These are phyloP conservation scores for Sigmodon hispidus DNA, from an alignment of 2,113 vertebrate species.

Conservation along the genomic window DNA sequence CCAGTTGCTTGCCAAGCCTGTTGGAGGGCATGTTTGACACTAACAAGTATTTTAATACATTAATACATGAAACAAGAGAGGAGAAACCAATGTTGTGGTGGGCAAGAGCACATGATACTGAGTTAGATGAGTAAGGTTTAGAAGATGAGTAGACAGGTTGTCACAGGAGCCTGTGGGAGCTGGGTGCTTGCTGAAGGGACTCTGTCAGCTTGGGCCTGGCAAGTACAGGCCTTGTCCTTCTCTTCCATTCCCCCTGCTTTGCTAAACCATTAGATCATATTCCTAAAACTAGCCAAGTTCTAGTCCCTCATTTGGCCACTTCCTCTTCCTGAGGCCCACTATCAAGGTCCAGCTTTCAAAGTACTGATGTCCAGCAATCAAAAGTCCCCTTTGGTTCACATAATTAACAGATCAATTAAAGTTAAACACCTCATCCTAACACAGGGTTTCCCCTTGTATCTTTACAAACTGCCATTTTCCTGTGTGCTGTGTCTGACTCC, in stretches of 20 bases:
- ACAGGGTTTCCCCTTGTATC: neutral
- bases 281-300: neutral
- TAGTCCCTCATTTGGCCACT: too few relatives aligned
- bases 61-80: neutral
- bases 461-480: neutral
- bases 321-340: too few relatives aligned
- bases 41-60: neutral
- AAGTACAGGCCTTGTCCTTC: neutral
- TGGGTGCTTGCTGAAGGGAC: neutral
- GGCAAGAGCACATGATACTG: neutral
- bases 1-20: neutral
- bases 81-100: neutral
- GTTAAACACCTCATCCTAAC: neutral
- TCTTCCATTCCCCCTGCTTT: neutral
- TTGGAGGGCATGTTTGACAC: neutral
- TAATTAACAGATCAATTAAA: neutral
- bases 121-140: neutral
- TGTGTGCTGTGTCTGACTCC: neutral
- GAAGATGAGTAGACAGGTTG: neutral
- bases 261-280: neutral
- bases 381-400: neutral
- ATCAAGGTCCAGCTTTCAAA: neutral
- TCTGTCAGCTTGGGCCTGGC: neutral
- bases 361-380: neutral
- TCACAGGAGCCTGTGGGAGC: neutral